These are phyloP conservation scores for Galbula dea DNA, from an alignment of 2,113 vertebrate species.

Conservation along the genomic window DNA sequence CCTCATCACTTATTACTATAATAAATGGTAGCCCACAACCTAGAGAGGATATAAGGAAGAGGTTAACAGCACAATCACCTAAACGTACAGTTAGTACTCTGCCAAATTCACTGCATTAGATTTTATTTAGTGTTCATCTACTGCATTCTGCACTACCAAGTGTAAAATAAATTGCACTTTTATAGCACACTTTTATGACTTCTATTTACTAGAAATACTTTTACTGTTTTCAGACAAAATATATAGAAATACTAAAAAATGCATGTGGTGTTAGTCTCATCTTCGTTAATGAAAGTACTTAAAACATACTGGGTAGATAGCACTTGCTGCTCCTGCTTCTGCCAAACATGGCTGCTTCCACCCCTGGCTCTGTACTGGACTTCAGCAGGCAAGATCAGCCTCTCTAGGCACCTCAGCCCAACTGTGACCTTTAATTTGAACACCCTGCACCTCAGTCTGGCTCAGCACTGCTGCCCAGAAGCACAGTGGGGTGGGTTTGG, in stretches of 20 bases:
- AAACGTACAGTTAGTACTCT: background rate
- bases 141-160: background rate
- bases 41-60: background rate
- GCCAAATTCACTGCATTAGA: conserved; percentile 14
- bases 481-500: background rate
- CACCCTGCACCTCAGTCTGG: background rate
- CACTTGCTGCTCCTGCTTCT: no score
- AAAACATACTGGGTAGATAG: no score
- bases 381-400: rapidly evolving
- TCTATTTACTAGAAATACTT: conserved; percentile 35
- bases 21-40: conserved; percentile 50
- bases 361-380: no score
- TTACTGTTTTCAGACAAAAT: background rate
- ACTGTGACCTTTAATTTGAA: rapidly evolving
- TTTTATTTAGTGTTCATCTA: conserved; percentile 62
- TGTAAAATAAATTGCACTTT: conserved; percentile 41
- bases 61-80: conserved; percentile 23
- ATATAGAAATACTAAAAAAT: background rate
- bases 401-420: background rate
- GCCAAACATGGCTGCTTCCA: no score
- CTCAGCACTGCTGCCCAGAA: background rate
- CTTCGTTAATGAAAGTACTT: background rate
- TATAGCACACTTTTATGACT: conserved; percentile 5
- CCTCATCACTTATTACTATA: conserved; percentile 15
- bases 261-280: background rate